phyloP scores from a whole-genome alignment of 2,888 invertebrate species.

The Aquatica leii region DNA sequence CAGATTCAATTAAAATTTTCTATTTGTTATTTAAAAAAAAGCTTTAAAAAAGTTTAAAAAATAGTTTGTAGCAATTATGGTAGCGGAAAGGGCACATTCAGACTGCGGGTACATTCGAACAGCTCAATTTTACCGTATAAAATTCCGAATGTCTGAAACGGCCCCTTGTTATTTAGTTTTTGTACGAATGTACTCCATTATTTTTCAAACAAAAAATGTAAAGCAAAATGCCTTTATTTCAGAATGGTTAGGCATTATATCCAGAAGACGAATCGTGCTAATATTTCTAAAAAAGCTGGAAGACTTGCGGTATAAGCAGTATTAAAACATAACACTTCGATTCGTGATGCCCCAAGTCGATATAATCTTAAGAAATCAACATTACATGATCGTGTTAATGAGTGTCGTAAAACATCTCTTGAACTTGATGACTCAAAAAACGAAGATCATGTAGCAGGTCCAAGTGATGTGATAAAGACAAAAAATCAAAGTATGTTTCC shows the following conservation, averaged over 20 bases:
- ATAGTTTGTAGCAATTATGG: no score
- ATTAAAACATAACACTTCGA: slow-evolving; percentile 8
- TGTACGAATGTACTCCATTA: slow-evolving; percentile 7
- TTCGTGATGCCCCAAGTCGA: no score
- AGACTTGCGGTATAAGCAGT: slow-evolving; percentile 4
- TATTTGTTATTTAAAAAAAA: no score
- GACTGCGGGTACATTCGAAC: no score
- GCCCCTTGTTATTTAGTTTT: no score
- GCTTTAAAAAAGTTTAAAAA: no score
- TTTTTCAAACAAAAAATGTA: slow-evolving; percentile 12
- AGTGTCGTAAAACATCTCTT: slow-evolving; percentile 8
- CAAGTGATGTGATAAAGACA: slow-evolving; percentile 1
- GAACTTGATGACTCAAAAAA: slow-evolving; percentile 11
- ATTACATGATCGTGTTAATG: slow-evolving; percentile 11
- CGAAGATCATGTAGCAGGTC: slow-evolving; percentile 12
- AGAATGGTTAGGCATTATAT: slow-evolving; percentile 15
- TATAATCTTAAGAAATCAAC: slow-evolving; percentile 13
- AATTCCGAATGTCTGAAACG: no score
- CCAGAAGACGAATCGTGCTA: slow-evolving; percentile 10
- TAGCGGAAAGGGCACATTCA: no score
- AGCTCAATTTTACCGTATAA: no score
- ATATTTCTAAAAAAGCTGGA: slow-evolving; percentile 3
- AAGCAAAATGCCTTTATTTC: no score
- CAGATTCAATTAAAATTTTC: no score
- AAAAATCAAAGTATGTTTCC: slow-evolving; percentile 31